These are phyloP conservation scores for Chaetodon auriga DNA, from an alignment of 2,113 vertebrate genomes.

Conservation along the genomic window DNA sequence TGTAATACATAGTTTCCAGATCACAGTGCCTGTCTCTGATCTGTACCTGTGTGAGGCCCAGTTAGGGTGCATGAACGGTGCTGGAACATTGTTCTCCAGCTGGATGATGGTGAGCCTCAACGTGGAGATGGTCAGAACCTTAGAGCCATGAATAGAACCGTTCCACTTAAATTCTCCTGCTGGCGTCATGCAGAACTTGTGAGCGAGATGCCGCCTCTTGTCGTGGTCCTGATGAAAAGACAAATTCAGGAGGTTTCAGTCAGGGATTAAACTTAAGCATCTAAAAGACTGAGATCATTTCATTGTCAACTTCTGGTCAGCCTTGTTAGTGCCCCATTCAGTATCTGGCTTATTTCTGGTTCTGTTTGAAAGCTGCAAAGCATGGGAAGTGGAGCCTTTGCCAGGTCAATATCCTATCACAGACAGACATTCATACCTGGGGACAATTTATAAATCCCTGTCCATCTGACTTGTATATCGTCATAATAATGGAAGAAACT, in stretches of 20 bases:
- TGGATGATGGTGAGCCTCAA: conserved; percentile 97
- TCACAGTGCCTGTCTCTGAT: background rate
- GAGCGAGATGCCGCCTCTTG: conserved; percentile 96
- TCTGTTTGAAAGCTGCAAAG: no score
- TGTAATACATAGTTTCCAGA: background rate
- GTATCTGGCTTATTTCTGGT: background rate
- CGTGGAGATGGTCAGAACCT: conserved; percentile 96
- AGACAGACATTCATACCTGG: background rate
- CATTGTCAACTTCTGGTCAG: background rate
- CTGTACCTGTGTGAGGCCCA: conserved; percentile 98
- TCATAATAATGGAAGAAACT: background rate
- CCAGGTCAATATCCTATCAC: background rate
- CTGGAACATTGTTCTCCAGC: conserved; percentile 96
- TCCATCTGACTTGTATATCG: background rate
- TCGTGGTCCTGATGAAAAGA: conserved; percentile 88
- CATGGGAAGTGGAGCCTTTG: background rate
- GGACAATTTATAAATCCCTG: background rate
- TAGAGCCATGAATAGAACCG: conserved; percentile 96
- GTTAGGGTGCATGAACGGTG: conserved; percentile 98
- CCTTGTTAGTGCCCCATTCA: background rate
- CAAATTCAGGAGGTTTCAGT: conserved; percentile 3
- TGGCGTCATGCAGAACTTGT: conserved; percentile 97
- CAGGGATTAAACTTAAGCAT: background rate
- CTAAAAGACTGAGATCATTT: background rate
- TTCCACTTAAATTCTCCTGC: conserved; percentile 99